A percentile compares a stretch with the other conserved stretches of the same genome.
Conservation (phyloP, 2,797 vertebrate species). For the Calcarius lapponicus region DNA sequence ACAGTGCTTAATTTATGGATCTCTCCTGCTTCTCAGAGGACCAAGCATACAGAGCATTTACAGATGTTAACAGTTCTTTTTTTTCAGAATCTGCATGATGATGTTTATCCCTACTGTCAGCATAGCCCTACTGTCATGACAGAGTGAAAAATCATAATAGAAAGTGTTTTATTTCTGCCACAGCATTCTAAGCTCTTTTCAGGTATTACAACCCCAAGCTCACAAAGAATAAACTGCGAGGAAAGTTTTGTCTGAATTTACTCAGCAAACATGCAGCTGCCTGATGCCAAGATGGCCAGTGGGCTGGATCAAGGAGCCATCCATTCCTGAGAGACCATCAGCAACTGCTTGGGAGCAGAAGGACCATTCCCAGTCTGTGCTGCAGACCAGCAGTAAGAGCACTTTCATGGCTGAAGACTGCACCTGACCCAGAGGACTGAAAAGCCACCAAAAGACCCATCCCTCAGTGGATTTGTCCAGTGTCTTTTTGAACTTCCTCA, state of each 20-base stretch:
- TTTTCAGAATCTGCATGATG: background rate
- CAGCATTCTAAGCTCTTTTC: background rate
- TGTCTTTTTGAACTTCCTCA: conserved; percentile 3
- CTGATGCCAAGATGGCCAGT: background rate
- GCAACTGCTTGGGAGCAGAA: background rate
- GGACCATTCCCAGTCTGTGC: background rate
- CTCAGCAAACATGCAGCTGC: background rate
- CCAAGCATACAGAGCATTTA: background rate
- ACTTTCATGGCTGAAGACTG: background rate
- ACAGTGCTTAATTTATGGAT: background rate
- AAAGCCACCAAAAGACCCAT: background rate
- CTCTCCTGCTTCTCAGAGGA: background rate
- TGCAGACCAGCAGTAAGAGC: background rate
- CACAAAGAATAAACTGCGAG: background rate
- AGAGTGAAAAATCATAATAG: background rate
- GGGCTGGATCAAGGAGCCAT: background rate
- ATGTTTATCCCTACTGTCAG: background rate
- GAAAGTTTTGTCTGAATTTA: background rate
- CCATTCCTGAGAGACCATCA: background rate
- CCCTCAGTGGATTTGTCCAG: background rate
- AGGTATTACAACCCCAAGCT: background rate
- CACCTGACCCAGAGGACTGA: background rate
- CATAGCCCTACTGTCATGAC: background rate
- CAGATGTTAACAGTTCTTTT: background rate
- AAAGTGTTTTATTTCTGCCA: background rate